These are phyloP conservation scores for Cyphomyrus plagiostoma DNA, from an alignment of 2,113 vertebrate genomes.

Conservation along the genomic window DNA sequence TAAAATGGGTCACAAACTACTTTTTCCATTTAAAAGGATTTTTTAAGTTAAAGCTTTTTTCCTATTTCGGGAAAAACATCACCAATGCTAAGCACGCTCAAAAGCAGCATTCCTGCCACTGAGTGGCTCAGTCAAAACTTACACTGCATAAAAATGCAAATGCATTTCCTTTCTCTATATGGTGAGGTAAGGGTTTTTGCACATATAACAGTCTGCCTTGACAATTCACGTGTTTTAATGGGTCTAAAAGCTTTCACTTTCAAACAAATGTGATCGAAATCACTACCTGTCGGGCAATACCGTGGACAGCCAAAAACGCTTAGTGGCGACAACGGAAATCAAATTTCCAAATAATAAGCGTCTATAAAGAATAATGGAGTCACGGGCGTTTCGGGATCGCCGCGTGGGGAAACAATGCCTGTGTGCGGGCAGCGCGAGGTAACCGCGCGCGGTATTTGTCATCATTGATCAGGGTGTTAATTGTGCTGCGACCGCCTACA, in stretches of 20 bases:
- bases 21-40: neutral
- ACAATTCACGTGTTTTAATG: neutral
- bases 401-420: conserved; percentile 22
- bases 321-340: neutral
- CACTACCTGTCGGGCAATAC: neutral
- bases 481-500: neutral
- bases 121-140: neutral
- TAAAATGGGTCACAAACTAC: neutral
- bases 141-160: neutral
- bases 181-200: neutral
- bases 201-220: neutral
- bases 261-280: neutral
- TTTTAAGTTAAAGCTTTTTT: neutral
- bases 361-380: neutral
- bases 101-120: neutral
- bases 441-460: conserved; percentile 1
- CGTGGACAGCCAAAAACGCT: neutral
- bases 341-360: neutral
- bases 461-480: conserved; percentile 13
- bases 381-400: neutral
- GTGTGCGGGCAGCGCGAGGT: conserved; percentile 11
- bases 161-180: neutral
- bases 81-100: neutral
- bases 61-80: neutral
- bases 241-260: neutral